Conservation (phyloP, 2,113 vertebrate species). For the Aix galericulata region DNA sequence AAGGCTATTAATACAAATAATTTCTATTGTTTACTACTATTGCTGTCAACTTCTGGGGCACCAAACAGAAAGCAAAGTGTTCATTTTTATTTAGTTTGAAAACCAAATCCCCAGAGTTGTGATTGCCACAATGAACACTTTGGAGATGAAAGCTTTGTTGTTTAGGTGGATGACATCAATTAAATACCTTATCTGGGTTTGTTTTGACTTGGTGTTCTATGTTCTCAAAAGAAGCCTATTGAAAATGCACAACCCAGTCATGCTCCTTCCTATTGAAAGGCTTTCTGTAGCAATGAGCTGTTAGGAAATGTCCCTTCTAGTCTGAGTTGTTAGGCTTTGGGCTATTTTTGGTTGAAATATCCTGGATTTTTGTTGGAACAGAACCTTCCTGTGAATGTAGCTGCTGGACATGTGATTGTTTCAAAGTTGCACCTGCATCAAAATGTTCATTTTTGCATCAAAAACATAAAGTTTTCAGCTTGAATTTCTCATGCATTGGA, state of each 20-base stretch:
- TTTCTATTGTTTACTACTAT: not conserved
- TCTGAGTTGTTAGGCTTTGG: not conserved
- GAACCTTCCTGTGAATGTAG: rapidly evolving
- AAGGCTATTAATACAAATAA: not conserved
- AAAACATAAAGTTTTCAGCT: not conserved
- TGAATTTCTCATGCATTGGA: not conserved
- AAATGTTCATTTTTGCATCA: not conserved
- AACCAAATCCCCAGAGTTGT: not conserved
- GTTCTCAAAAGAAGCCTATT: not conserved
- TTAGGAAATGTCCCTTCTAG: not conserved
- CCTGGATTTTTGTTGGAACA: not conserved
- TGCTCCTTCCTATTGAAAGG: not conserved
- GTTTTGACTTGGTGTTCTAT: not conserved
- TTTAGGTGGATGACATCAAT: not conserved
- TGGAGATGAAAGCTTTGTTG: not conserved
- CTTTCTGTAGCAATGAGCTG: not conserved
- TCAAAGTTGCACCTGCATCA: not conserved
- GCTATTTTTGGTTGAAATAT: not conserved
- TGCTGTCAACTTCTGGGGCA: not conserved
- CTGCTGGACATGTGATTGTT: not conserved
- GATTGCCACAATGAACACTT: not conserved
- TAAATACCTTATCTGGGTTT: not conserved
- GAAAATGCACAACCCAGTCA: not conserved
- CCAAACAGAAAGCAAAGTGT: not conserved
- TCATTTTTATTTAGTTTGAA: not conserved